Base-by-base conservation (phyloP, 2,797 vertebrate genomes). In the Syndactyla subalaris region DNA sequence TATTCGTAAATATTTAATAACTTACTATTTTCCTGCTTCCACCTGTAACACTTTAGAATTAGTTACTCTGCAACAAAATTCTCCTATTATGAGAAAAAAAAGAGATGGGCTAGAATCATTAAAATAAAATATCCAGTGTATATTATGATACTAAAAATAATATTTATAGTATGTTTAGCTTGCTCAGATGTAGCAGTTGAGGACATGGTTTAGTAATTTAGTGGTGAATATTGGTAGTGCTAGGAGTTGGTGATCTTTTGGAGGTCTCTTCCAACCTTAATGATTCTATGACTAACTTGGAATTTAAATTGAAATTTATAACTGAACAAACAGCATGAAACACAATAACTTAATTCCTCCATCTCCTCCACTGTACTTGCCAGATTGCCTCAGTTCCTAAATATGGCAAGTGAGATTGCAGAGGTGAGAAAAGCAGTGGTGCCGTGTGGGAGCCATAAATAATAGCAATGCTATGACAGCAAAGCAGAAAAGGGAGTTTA, bases 301-400 rank as follows among this genome's bases (percentile, higher is more conserved):
- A 52, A 51, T 77, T 82, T 55, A n/a, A 66, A 67, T 17, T 61
- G 41, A 74, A 86, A 76, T 76, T 43, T 70, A 1, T 54, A 78
- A 91, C 49, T 70, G 23, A 70, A 34, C 18, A 80, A 92, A 54
- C 26, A 61, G 57, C 12, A 79, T 3, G 2, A 92, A 79, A 88
- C 10, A 22, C 22, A 62, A 10, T 29, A 81, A 38, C 16, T 57
- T 73, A 8, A 71, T 78, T 70, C 66, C 55, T 92, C 24, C 12
- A 3, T 70, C 52, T 63, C 62, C 46, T 85, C 58, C 24, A 61
- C 41, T 45, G 76, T 49, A 45, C 61, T 89, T 91, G 79, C 75
- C 72, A 92, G 75, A 92, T 72, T 92, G 93, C 66, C 66, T 95
- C 79, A 38, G 68, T n/a, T 68, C 49, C 82, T 85, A 85, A 92